phyloP scores from a whole-genome alignment of 1,140 invertebrate species.

The Aphelinus atriplicis region DNA sequence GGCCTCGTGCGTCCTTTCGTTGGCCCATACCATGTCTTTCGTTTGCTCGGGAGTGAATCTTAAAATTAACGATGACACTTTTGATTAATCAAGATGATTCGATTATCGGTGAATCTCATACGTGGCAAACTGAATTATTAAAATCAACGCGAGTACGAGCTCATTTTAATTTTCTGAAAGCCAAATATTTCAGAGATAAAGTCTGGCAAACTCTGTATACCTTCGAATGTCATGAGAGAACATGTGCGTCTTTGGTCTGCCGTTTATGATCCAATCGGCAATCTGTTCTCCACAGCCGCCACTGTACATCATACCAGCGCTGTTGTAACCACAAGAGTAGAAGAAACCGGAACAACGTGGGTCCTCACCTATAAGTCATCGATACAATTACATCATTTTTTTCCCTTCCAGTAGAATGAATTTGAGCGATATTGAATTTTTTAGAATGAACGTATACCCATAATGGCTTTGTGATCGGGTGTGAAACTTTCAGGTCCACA shows the following conservation, averaged over 20 bases:
- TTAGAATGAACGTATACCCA: constrained; percentile 70
- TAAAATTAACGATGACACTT: background rate
- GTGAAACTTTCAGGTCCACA: constrained; percentile 90
- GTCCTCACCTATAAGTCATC: constrained; percentile 64
- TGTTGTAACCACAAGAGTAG: constrained; percentile 89
- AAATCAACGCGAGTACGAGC: background rate
- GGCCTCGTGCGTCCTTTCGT: constrained; percentile 84
- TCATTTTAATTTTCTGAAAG: constrained; percentile 2
- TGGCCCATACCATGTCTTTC: constrained; percentile 76
- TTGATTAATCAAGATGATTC: too few relatives aligned
- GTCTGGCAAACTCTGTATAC: constrained; percentile 38
- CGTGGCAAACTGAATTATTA: too few relatives aligned
- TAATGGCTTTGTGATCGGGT: constrained; percentile 88
- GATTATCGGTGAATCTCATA: too few relatives aligned
- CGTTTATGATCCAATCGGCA: constrained; percentile 84
- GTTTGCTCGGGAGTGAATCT: constrained; percentile 79
- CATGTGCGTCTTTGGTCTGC: constrained; percentile 85
- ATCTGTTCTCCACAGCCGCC: constrained; percentile 86
- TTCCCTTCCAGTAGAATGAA: too few relatives aligned
- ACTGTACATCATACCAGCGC: constrained; percentile 89
- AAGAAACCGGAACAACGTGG: constrained; percentile 72
- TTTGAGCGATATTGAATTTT: constrained; percentile 7
- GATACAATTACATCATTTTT: too few relatives aligned
- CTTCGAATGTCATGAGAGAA: constrained; percentile 84
- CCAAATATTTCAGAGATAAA: background rate